Evolutionary conservation across 2,888 invertebrate species (phyloP).

Genomic region (Harpalus rufipes): DNA sequence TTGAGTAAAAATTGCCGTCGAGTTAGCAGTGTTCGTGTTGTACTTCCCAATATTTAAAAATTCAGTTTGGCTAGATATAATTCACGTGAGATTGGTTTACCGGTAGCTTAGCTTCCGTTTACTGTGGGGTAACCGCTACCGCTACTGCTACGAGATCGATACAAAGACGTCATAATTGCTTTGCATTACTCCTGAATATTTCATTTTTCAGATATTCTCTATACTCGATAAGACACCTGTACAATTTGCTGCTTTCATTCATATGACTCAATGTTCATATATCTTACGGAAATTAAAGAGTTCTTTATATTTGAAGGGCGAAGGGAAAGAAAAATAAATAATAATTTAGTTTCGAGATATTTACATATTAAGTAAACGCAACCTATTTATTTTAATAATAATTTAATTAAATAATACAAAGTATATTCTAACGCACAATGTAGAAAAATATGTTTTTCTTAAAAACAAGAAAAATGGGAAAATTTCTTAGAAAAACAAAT

Average conservation of each 20-base stretch:
- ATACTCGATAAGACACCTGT: not conserved
- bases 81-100: not conserved
- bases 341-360: no score
- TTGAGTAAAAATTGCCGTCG: not conserved
- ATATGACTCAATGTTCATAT: not conserved
- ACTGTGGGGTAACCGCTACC: conserved; percentile 17
- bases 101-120: not conserved
- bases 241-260: not conserved
- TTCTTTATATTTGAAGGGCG: not conserved
- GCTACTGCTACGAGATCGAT: conserved; percentile 19
- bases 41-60: not conserved
- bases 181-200: conserved; percentile 36
- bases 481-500: no score
- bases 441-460: no score
- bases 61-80: not conserved
- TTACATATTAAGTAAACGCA: no score
- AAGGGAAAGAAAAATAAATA: no score
- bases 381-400: no score
- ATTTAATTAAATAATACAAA: no score
- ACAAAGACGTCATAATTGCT: conserved; percentile 33
- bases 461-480: no score
- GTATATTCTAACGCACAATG: no score
- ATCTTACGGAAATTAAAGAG: not conserved
- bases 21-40: not conserved
- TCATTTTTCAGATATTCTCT: conserved; percentile 6